Conservation (phyloP, 2,113 vertebrate genomes). For the Myiagra hebetior region DNA sequence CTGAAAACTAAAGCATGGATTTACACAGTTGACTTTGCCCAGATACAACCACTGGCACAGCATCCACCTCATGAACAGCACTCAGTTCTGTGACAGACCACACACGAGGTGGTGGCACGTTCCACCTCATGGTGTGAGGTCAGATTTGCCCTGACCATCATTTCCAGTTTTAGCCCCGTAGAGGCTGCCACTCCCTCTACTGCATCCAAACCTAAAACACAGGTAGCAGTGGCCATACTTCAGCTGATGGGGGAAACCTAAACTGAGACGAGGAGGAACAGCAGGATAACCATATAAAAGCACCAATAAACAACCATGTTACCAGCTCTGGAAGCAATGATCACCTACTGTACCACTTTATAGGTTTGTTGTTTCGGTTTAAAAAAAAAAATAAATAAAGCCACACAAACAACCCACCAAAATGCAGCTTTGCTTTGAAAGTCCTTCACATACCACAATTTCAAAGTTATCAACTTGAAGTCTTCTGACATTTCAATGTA, state of each 20-base stretch:
- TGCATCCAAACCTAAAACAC: background rate
- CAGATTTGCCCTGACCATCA: background rate
- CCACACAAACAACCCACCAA: background rate
- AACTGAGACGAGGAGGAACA: background rate
- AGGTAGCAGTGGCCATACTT: background rate
- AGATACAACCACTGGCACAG: background rate
- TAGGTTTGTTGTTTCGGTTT: background rate
- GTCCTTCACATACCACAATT: background rate
- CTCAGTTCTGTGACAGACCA: background rate
- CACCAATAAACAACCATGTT: background rate
- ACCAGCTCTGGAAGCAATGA: background rate
- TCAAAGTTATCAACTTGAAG: background rate
- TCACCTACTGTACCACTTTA: background rate
- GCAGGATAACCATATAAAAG: background rate
- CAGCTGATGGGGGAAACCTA: background rate
- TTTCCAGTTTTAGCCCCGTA: background rate
- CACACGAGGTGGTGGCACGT: fast-evolving
- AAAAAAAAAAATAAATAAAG: background rate
- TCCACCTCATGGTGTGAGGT: background rate
- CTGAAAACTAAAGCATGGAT: background rate
- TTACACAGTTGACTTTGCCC: background rate
- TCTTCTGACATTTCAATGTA: background rate
- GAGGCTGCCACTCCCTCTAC: background rate
- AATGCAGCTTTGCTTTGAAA: background rate
- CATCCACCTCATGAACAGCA: background rate